Evolutionary conservation across 2,113 vertebrate species (phyloP).

Genomic region (Megaleporinus macrocephalus): DNA sequence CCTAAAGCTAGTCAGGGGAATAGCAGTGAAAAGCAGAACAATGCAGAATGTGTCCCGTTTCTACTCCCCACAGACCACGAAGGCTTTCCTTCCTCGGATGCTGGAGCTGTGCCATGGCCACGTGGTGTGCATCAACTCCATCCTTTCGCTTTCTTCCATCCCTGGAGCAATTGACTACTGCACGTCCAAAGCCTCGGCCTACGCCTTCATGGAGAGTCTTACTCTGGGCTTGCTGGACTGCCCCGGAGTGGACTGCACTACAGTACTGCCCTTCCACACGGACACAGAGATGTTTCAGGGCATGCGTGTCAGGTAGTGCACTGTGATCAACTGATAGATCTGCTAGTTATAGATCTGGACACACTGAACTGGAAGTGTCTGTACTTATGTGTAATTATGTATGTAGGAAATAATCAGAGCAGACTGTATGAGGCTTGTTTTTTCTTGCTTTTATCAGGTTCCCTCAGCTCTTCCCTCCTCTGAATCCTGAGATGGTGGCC

Average conservation of each 20-base stretch:
- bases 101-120: conserved; percentile 95
- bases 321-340: background rate
- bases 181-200: conserved; percentile 95
- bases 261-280: conserved; percentile 95
- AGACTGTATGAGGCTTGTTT: background rate
- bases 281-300: conserved; percentile 99
- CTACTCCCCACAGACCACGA: conserved; percentile 85
- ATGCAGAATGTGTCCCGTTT: conserved; percentile 34
- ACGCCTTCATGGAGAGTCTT: conserved; percentile 98
- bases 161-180: conserved; percentile 97
- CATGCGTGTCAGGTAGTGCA: conserved; percentile 94
- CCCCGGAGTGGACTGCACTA: conserved; percentile 93
- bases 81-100: conserved; percentile 96
- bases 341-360: background rate
- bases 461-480: conserved; percentile 92
- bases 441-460: conserved; percentile 78
- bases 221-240: conserved; percentile 95
- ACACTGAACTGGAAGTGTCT: background rate
- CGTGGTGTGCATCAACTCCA: conserved; percentile 94
- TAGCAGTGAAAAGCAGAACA: conserved; percentile 37
- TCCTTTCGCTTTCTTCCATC: conserved; percentile 83
- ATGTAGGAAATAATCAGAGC: background rate
- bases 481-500: conserved; percentile 93
- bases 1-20: conserved; percentile 33
- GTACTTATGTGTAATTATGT: background rate